phyloP scores from a whole-genome alignment of 2,113 vertebrate genomes.

The Oreochromis tanganicae region DNA sequence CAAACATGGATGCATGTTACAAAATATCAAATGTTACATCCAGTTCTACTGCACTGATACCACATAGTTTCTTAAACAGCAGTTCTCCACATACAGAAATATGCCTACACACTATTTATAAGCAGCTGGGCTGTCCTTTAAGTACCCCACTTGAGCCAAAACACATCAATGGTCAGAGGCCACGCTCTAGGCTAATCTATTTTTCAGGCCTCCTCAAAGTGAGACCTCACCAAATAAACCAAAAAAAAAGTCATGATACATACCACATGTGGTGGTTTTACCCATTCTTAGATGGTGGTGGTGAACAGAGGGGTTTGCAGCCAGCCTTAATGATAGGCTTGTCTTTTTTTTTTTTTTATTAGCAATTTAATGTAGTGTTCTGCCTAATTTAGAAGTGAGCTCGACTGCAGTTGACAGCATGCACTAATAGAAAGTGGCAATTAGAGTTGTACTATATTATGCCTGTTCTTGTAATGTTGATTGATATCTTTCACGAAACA shows the following conservation, averaged over 20 bases:
- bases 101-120: background rate
- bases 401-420: fast-evolving
- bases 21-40: background rate
- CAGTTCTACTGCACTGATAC: background rate
- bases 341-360: background rate
- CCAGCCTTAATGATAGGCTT: background rate
- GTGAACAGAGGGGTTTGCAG: background rate
- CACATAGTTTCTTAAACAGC: background rate
- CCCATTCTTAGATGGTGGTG: background rate
- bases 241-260: background rate
- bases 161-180: background rate
- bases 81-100: background rate
- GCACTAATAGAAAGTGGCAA: background rate
- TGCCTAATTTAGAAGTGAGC: background rate
- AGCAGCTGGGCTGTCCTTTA: background rate
- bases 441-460: background rate
- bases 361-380: background rate
- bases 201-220: background rate
- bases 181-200: background rate
- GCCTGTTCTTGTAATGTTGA: background rate
- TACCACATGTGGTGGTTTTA: background rate
- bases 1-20: background rate
- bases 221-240: background rate
- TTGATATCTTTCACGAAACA: background rate
- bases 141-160: background rate